phyloP scores from a whole-genome alignment of 2,888 invertebrate genomes.

The Poecilus cupreus region DNA sequence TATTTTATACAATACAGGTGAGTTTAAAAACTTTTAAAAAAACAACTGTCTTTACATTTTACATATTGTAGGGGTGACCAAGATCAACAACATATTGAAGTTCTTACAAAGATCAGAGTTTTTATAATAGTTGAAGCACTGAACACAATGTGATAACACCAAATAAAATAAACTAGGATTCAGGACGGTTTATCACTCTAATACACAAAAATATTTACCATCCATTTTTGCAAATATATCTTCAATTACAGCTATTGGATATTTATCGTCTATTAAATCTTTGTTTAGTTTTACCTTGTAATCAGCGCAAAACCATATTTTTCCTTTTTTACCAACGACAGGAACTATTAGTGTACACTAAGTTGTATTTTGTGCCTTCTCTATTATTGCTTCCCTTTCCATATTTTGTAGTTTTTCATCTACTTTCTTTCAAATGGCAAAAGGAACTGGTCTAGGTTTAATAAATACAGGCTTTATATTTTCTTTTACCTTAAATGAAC shows the following conservation, averaged over 20 bases:
- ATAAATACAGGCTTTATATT: not conserved
- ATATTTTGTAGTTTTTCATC: constrained; percentile 41
- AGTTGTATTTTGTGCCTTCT: not conserved
- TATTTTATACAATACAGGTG: too few species aligned
- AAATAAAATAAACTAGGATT: too few species aligned
- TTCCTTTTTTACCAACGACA: constrained; percentile 61
- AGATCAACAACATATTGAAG: too few species aligned
- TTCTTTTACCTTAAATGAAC: constrained; percentile 10
- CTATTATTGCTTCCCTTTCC: constrained; percentile 38
- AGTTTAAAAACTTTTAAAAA: too few species aligned
- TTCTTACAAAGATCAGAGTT: too few species aligned
- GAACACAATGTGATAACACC: too few species aligned
- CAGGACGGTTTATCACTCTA: too few species aligned
- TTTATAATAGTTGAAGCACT: too few species aligned
- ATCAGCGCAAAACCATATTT: constrained; percentile 63
- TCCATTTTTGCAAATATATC: constrained; percentile 60
- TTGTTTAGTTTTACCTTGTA: constrained; percentile 54
- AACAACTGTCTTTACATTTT: too few species aligned
- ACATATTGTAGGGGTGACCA: too few species aligned
- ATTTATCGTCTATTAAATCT: constrained; percentile 52
- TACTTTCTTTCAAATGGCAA: not conserved
- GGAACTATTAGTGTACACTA: constrained; percentile 63
- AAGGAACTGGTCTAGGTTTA: constrained; percentile 28
- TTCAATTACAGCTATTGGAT: constrained; percentile 65
- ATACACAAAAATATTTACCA: constrained; percentile 56